A percentile compares a stretch with the other conserved stretches of the same genome.
Evolutionary conservation across 2,797 vertebrate species (phyloP).

Genomic region (Clarias pachynema): DNA sequence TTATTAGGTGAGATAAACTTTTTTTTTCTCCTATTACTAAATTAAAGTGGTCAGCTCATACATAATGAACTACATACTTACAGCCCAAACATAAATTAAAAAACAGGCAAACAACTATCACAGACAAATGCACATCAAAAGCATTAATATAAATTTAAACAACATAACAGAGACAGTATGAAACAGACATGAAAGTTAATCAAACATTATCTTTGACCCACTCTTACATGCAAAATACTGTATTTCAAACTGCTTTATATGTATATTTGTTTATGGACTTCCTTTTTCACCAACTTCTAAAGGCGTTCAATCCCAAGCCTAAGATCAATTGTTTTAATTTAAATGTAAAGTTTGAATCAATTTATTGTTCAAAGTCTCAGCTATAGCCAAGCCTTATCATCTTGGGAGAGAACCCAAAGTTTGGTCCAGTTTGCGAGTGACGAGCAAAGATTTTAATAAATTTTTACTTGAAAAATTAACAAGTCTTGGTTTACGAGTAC

Average conservation of each 20-base stretch:
- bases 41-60: conserved; percentile 18
- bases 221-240: not conserved
- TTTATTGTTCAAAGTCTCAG: not conserved
- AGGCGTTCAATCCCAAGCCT: not conserved
- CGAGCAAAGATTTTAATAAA: too few relatives aligned
- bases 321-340: not conserved
- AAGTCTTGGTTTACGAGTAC: too few relatives aligned
- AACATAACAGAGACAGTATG: not conserved
- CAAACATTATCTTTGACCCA: not conserved
- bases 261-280: not conserved
- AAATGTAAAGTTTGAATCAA: not conserved
- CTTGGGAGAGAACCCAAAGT: not conserved
- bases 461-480: too few relatives aligned
- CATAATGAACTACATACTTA: conserved; percentile 1
- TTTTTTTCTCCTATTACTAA: conserved; percentile 14
- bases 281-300: not conserved
- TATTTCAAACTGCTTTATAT: not conserved
- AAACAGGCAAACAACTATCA: conserved; percentile 27
- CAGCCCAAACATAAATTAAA: not conserved
- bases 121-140: not conserved
- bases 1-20: conserved; percentile 25
- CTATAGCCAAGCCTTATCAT: not conserved
- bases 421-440: not conserved
- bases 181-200: conserved; percentile 6
- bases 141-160: conserved; percentile 7